Conservation (phyloP, 2,888 invertebrate species). For the Leucophenga maculata region DNA sequence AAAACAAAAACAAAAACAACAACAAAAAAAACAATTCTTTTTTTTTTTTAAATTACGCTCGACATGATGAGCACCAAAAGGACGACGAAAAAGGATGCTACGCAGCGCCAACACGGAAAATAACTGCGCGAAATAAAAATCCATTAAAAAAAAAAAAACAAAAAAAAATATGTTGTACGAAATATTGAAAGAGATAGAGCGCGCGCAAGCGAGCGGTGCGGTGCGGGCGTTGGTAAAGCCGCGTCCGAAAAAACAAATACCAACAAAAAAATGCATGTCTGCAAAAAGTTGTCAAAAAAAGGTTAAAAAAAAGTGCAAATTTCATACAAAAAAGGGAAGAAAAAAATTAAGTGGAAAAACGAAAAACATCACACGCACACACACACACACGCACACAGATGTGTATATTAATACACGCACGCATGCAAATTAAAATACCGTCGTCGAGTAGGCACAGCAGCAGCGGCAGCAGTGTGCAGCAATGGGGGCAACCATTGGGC, state of each 20-base stretch:
- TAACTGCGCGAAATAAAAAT: constrained; percentile 29
- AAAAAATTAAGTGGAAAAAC: no score
- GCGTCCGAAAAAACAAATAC: no score
- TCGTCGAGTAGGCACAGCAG: no score
- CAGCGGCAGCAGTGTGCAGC: no score
- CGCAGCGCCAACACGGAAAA: constrained; percentile 33
- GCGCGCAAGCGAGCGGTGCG: not conserved
- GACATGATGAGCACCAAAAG: constrained; percentile 57
- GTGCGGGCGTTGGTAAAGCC: no score
- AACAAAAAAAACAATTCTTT: not conserved
- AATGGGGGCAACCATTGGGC: no score
- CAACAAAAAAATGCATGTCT: no score
- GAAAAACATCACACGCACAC: constrained; percentile 2
- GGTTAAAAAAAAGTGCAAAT: no score
- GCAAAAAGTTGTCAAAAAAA: no score
- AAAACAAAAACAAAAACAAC: not conserved
- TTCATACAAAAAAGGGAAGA: no score
- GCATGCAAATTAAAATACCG: no score
- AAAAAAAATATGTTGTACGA: constrained; percentile 29
- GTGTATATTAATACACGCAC: not conserved
- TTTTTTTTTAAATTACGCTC: constrained; percentile 44
- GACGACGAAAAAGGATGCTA: constrained; percentile 40
- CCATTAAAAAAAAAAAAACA: constrained; percentile 24
- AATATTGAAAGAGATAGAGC: not conserved
- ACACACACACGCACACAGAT: constrained; percentile 12